Percentiles rank a stretch among this genome's conserved stretches.
Evolutionary conservation across 2,113 vertebrate species (phyloP).

Genomic region (Natator depressus): DNA sequence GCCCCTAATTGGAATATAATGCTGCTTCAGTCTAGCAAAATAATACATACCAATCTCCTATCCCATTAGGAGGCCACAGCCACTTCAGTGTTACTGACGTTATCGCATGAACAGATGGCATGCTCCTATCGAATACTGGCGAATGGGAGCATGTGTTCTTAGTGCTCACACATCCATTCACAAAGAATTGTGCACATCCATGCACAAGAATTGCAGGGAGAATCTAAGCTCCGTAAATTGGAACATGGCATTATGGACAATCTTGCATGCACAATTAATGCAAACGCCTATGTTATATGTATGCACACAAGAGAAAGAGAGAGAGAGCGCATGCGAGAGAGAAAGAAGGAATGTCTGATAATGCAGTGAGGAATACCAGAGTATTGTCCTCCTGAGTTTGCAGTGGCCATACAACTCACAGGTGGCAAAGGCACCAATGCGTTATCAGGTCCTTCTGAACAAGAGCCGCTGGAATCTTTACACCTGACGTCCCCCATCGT

Average conservation of each 20-base stretch:
- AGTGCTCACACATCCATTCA: neutral
- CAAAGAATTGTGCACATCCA: no score
- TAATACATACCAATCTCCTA: neutral
- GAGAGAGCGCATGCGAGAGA: neutral
- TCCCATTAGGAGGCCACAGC: neutral
- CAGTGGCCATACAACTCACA: neutral
- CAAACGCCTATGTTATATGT: neutral
- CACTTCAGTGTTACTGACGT: neutral
- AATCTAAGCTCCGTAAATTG: neutral
- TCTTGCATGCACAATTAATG: neutral
- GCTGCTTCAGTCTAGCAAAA: neutral
- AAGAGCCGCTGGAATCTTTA: neutral
- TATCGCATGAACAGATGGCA: neutral
- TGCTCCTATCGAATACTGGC: accelerated
- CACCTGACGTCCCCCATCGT: accelerated
- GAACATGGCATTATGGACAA: neutral
- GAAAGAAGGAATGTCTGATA: accelerated
- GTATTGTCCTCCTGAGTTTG: neutral
- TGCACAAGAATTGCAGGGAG: neutral
- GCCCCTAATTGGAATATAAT: neutral
- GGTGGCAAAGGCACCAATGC: neutral
- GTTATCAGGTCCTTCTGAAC: no score
- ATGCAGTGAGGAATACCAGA: accelerated
- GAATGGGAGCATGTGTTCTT: neutral
- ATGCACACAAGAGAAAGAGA: neutral